phyloP scores from a whole-genome alignment of 2,113 vertebrate species.

The Agapornis roseicollis region DNA sequence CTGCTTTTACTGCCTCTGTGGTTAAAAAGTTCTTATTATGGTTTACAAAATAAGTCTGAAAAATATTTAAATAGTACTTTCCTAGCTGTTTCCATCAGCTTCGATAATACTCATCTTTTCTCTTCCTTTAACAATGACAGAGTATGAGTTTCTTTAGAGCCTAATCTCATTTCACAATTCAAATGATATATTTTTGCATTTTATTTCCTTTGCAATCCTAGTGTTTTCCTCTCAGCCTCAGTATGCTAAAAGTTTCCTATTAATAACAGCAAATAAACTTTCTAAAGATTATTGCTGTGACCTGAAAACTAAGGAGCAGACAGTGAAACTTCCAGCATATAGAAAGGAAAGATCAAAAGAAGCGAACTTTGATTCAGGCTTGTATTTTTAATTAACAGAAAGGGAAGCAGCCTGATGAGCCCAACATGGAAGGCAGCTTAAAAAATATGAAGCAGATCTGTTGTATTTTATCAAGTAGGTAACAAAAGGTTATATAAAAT shows the following conservation, averaged over 20 bases:
- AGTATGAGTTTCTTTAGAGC: not conserved
- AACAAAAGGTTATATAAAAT: not conserved
- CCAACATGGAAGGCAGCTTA: not conserved
- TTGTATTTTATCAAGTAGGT: not conserved
- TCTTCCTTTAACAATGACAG: not conserved
- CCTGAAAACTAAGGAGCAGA: not conserved
- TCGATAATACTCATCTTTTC: not conserved
- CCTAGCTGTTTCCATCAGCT: not conserved
- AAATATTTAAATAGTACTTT: not conserved
- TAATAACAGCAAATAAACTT: not conserved
- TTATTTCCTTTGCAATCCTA: not conserved
- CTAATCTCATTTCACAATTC: not conserved
- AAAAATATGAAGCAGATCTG: not conserved
- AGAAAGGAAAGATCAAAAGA: not conserved
- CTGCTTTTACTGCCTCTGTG: not conserved
- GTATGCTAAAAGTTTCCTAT: not conserved
- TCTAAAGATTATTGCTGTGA: not conserved
- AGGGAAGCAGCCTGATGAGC: not conserved
- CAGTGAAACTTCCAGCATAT: not conserved
- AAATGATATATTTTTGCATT: not conserved
- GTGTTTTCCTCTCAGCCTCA: not conserved
- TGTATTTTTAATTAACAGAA: not conserved
- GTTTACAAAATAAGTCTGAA: conserved; percentile 9
- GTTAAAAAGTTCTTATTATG: not conserved
- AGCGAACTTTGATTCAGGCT: not conserved